phyloP scores from a whole-genome alignment of 2,888 invertebrate genomes.

The Drosophila pseudotalamancana region DNA sequence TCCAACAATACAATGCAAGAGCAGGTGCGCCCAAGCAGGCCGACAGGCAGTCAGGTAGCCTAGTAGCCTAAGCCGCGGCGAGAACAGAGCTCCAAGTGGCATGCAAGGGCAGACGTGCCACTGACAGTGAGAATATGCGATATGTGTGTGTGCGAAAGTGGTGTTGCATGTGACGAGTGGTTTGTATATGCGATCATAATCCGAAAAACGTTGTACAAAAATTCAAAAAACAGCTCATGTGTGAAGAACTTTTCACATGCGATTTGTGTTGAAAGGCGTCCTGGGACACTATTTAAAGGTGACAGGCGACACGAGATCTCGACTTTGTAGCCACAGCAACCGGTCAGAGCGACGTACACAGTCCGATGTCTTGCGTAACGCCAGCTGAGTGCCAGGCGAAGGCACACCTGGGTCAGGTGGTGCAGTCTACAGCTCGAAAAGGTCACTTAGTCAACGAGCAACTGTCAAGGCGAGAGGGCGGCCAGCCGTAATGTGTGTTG shows the following conservation, averaged over 20 bases:
- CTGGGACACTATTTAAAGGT: constrained; percentile 82
- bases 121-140: constrained; percentile 18
- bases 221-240: constrained; percentile 70
- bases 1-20: constrained; percentile 15
- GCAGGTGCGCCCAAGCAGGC: no score
- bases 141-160: constrained; percentile 12
- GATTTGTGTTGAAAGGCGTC: constrained; percentile 82
- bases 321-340: constrained; percentile 22
- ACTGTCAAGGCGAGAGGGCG: constrained; percentile 50
- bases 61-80: constrained; percentile 2
- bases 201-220: constrained; percentile 63
- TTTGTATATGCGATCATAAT: constrained; percentile 61
- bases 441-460: constrained; percentile 72
- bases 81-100: constrained; percentile 11
- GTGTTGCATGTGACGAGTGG: constrained; percentile 38
- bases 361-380: constrained; percentile 7
- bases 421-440: constrained; percentile 66
- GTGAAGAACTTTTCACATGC: constrained; percentile 81
- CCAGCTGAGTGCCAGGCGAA: constrained; percentile 25
- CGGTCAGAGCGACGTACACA: constrained; percentile 20
- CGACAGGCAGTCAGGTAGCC: neutral
- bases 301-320: constrained; percentile 75
- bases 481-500: constrained; percentile 18
- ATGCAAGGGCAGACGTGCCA: constrained; percentile 18
- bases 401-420: constrained; percentile 55